These are phyloP conservation scores for Noctilio leporinus DNA, from an alignment of 2,113 vertebrate species.

Conservation along the genomic window DNA sequence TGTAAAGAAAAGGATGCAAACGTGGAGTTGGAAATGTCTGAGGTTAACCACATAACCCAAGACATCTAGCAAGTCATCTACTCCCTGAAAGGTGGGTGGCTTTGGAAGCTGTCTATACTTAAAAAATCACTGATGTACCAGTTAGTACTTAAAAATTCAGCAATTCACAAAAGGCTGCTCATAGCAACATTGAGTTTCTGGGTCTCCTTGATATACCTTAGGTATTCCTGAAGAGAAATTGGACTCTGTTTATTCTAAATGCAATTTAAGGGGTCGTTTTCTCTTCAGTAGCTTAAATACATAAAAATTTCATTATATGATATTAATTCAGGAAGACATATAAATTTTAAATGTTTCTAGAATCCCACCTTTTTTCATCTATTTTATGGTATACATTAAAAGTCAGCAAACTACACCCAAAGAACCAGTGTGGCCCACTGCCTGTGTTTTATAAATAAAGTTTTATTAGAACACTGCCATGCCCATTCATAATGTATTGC, in stretches of 20 bases:
- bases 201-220: not conserved
- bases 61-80: not conserved
- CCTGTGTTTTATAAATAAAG: constrained; percentile 13
- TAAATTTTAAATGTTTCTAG: not conserved
- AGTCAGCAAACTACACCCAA: not conserved
- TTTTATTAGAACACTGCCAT: constrained; percentile 28
- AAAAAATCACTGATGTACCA: not conserved
- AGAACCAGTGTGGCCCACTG: not conserved
- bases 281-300: not conserved
- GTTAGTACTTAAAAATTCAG: not conserved
- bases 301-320: not conserved
- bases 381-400: not conserved
- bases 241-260: not conserved
- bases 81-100: not conserved
- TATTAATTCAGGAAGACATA: not conserved
- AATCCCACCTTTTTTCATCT: not conserved
- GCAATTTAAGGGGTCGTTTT: not conserved
- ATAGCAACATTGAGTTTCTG: not conserved
- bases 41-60: not conserved
- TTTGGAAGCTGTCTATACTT: not conserved
- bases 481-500: not conserved
- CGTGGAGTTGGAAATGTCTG: not conserved
- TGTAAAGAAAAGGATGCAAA: not conserved
- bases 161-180: not conserved
- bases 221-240: not conserved